phyloP scores from a whole-genome alignment of 1,140 invertebrate species.

The Teleopsis dalmanni region DNA sequence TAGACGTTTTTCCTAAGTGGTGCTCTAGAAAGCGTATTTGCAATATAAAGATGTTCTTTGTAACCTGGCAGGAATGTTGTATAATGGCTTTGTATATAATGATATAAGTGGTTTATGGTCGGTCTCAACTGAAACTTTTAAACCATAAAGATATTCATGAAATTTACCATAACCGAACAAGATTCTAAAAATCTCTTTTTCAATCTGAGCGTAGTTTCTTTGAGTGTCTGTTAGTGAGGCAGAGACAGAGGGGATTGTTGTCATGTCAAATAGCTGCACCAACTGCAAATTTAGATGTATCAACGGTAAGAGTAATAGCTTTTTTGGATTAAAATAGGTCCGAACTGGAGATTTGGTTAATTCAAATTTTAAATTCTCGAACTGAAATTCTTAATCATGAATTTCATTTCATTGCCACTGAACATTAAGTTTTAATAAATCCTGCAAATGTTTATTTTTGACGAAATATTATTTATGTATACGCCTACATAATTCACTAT shows the following conservation, averaged over 20 bases:
- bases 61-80: conserved; percentile 32
- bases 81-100: conserved; percentile 44
- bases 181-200: conserved; percentile 44
- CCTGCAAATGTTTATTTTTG: conserved; percentile 13
- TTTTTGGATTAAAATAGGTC: conserved; percentile 26
- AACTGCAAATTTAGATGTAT: conserved; percentile 30
- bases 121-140: conserved; percentile 35
- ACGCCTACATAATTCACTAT: conserved; percentile 23
- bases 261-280: conserved; percentile 35
- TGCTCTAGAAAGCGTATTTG: conserved; percentile 33
- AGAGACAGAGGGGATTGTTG: conserved; percentile 31
- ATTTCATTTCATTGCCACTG: neutral
- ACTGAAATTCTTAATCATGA: neutral
- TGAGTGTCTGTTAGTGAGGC: conserved; percentile 24
- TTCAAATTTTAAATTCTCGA: conserved; percentile 20
- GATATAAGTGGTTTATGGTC: conserved; percentile 46
- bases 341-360: conserved; percentile 29
- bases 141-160: conserved; percentile 31
- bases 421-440: neutral
- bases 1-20: neutral
- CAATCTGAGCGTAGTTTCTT: conserved; percentile 44
- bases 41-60: conserved; percentile 39
- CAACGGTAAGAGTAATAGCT: conserved; percentile 29
- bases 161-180: conserved; percentile 38
- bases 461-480: conserved; percentile 23